phyloP scores from a whole-genome alignment of 2,797 vertebrate species.

The Petrocephalus sullivani region DNA sequence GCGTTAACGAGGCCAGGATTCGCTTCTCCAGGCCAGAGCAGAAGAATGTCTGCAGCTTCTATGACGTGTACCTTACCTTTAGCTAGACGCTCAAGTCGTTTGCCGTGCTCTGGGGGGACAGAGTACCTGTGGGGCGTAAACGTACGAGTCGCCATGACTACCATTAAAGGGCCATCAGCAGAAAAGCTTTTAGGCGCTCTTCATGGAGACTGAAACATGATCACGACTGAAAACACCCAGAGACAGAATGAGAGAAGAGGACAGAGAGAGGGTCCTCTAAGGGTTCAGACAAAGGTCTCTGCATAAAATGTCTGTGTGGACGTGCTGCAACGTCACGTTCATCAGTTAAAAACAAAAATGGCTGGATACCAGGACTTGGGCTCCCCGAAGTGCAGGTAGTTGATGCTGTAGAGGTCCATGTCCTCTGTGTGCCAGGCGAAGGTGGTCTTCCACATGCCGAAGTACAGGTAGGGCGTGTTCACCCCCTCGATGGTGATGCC shows the following conservation, averaged over 20 bases:
- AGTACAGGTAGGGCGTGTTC: slow-evolving; percentile 88
- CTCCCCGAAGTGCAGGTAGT: slow-evolving; percentile 93
- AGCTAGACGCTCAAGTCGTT: slow-evolving; percentile 86
- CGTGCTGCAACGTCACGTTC: neutral
- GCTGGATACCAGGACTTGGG: slow-evolving; percentile 86
- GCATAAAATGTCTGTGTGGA: neutral
- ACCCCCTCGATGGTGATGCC: slow-evolving; percentile 91
- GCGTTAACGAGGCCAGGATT: neutral
- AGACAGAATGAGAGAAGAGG: neutral
- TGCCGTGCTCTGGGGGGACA: slow-evolving; percentile 91
- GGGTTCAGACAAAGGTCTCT: neutral
- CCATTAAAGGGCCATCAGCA: neutral
- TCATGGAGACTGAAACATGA: neutral
- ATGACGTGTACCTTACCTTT: slow-evolving; percentile 67
- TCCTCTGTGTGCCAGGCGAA: slow-evolving; percentile 98
- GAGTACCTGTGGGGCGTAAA: slow-evolving; percentile 72
- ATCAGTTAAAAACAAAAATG: neutral
- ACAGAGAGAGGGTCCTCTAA: neutral
- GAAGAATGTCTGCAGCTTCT: neutral
- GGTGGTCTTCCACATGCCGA: slow-evolving; percentile 99
- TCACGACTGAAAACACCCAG: neutral
- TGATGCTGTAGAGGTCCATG: slow-evolving; percentile 98
- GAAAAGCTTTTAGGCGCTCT: neutral
- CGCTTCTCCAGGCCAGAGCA: neutral
- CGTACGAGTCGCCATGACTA: neutral